Percentiles rank a stretch among this genome's conserved stretches.
Conservation (phyloP, 2,797 vertebrate genomes). For the Rhinatrema bivittatum region DNA sequence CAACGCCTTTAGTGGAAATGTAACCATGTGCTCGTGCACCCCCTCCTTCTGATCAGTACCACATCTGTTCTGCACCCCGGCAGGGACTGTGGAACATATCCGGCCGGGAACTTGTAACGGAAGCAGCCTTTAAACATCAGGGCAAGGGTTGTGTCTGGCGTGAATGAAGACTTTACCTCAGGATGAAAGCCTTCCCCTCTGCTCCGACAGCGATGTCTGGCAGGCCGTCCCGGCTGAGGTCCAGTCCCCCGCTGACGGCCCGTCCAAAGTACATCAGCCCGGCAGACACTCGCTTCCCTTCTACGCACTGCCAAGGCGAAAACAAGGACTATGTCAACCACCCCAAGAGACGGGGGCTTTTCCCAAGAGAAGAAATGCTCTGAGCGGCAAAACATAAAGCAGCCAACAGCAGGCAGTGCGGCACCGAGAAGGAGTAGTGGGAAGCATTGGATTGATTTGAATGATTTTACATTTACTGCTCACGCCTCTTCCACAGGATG, state of each 20-base stretch:
- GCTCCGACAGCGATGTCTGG: conserved; percentile 67
- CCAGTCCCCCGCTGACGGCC: conserved; percentile 60
- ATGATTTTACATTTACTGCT: too few relatives aligned
- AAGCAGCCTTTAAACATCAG: too few relatives aligned
- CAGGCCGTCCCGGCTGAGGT: conserved; percentile 58
- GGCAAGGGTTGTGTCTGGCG: not conserved
- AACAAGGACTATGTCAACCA: not conserved
- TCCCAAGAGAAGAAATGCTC: not conserved
- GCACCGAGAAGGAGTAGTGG: not conserved
- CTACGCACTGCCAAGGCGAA: conserved; percentile 22
- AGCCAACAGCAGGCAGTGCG: not conserved
- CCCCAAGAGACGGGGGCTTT: not conserved
- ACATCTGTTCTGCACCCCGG: too few relatives aligned
- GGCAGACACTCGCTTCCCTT: not conserved
- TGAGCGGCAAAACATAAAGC: not conserved
- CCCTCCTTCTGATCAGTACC: too few relatives aligned
- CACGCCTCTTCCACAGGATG: too few relatives aligned
- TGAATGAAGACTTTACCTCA: conserved; percentile 51
- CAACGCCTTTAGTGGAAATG: too few relatives aligned
- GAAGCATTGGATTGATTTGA: too few relatives aligned
- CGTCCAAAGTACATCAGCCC: conserved; percentile 60
- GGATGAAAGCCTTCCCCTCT: conserved; percentile 52
- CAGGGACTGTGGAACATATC: too few relatives aligned
- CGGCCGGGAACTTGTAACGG: too few relatives aligned
- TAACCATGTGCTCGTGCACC: too few relatives aligned